phyloP scores from a whole-genome alignment of 2,797 vertebrate species.

The Platyrinchus mystaceus region DNA sequence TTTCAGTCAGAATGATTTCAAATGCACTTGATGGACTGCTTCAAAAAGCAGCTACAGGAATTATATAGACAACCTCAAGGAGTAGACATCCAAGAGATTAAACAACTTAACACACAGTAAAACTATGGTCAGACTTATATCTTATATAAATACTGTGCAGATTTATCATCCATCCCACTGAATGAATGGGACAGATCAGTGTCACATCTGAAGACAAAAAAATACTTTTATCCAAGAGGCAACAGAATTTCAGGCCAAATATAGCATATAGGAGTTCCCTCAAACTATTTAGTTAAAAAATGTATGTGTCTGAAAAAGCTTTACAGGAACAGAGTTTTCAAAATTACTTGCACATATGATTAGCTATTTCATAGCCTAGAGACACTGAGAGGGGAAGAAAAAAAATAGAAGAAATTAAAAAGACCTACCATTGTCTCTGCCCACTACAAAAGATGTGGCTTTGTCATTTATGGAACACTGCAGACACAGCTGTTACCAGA shows the following conservation, averaged over 20 bases:
- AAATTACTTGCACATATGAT: neutral
- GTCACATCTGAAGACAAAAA: constrained; percentile 22
- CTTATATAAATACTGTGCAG: constrained; percentile 19
- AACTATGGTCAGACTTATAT: constrained; percentile 2
- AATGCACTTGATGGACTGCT: constrained; percentile 40
- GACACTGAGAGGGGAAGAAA: neutral
- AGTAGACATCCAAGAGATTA: constrained; percentile 28
- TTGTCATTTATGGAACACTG: neutral
- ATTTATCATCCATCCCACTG: constrained; percentile 18
- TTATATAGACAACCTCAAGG: constrained; percentile 31
- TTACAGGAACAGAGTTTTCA: neutral
- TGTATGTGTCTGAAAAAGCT: neutral
- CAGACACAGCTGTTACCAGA: neutral
- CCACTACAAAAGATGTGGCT: neutral
- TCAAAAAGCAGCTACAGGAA: constrained; percentile 45
- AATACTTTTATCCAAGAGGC: neutral
- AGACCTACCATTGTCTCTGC: neutral
- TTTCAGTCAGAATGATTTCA: constrained; percentile 24
- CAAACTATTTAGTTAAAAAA: neutral
- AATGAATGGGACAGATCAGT: constrained; percentile 1
- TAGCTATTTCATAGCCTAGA: neutral
- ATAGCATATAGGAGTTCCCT: neutral
- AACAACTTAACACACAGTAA: neutral
- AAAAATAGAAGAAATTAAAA: neutral
- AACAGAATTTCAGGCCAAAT: constrained; percentile 26